Conservation (phyloP, 2,888 invertebrate species). For the Ectemnius lituratus region DNA sequence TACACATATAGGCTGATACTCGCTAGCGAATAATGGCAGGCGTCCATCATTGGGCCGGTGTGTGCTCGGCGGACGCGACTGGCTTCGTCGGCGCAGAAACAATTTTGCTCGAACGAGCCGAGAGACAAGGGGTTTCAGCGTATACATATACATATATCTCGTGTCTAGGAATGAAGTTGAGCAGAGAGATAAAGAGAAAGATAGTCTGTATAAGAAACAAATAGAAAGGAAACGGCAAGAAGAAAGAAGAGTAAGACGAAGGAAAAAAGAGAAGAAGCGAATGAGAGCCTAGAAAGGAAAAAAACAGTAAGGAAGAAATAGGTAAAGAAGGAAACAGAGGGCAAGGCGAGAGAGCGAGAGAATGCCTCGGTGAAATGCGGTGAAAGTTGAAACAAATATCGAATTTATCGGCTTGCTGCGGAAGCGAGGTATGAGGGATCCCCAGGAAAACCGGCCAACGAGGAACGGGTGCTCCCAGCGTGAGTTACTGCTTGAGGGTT, state of each 20-base stretch:
- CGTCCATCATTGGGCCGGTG: constrained; percentile 63
- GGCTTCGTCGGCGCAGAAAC: constrained; percentile 56
- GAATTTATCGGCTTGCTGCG: constrained; percentile 72
- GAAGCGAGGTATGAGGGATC: constrained; percentile 23
- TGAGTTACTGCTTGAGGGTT: constrained; percentile 56
- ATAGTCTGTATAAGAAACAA: background rate
- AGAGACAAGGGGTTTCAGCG: constrained; percentile 15
- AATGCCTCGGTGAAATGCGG: constrained; percentile 65
- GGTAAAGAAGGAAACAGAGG: constrained; percentile 3
- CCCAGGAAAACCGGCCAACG: constrained; percentile 50
- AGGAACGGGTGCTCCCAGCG: constrained; percentile 48
- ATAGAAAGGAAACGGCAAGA: constrained; percentile 10
- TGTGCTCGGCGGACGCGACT: constrained; percentile 61
- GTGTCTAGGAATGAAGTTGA: no score
- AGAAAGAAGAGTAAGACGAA: background rate
- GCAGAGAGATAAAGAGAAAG: no score
- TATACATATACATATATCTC: no score
- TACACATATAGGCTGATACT: constrained; percentile 28
- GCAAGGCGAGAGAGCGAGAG: constrained; percentile 6
- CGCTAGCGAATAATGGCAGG: constrained; percentile 66
- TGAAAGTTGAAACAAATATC: constrained; percentile 77
- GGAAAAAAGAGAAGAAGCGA: background rate
- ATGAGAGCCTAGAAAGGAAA: background rate
- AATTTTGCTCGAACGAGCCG: constrained; percentile 61
- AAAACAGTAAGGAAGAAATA: background rate